Base-by-base conservation (phyloP, 1,140 invertebrate genomes). In the Eufriesea mexicana region DNA sequence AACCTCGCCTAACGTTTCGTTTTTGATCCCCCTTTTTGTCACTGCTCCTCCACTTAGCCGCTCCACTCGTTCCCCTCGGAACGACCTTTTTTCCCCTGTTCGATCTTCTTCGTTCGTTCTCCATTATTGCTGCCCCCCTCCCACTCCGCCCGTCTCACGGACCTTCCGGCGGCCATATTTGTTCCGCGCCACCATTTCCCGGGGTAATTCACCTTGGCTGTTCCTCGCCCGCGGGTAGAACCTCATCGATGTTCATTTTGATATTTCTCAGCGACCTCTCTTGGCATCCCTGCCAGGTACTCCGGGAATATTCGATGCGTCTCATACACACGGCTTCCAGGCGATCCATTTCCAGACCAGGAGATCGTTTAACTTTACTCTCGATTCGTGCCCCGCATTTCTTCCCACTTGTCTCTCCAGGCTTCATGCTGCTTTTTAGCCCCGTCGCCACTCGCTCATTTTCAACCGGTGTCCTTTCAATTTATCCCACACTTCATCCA, bases 251-350 rank as follows among this genome's bases (percentile, higher is more conserved):
- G 20, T 61, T 61, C 80, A 47, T 57, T 59, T 67, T 72, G 55
- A 42, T 79, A 47, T 66, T 62, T 28, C n/a, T 12, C 14, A 7
- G 20, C 35, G 74, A 67, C 71, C 62, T 49, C 59, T 59, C n/a
- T 12, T 20, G n/a, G 47, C 51, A n/a, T 55, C 5, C 35, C 18
- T 35, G 14, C 12, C 18, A 6, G 49, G 35, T 42, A 20, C 72
- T 5, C 71, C n/a, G 23, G 25, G 54, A 68, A 83, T 77, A 83
- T 83, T 61, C n/a, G 2, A 61, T 49, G 45, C 6, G 80, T 82
- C 61, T n/a, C 42, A 9, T 16, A 28, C 8, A 16, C 18, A 42
- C 2, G 28, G 28, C 35, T 57, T 49, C 20, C 28, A n/a, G 1
- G 1, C 6, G 28, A 67, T 81, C 25, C 72, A 45, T 67, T 81